Evolutionary conservation across 2,113 vertebrate genomes (phyloP), one percentile per base, ranked within the genome.

Genomic region (Brachyhypopomus gauderio): DNA sequence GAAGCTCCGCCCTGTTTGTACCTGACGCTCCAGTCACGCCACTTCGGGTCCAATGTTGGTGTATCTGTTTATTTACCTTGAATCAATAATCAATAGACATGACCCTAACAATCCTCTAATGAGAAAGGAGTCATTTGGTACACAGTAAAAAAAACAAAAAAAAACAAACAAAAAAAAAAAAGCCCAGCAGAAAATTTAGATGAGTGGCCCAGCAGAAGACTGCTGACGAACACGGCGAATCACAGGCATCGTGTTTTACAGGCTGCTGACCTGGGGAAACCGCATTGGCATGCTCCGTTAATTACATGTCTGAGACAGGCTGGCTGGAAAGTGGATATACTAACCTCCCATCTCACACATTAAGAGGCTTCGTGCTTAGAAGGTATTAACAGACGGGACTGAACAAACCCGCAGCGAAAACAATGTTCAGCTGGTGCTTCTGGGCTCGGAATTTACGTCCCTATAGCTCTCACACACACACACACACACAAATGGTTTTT

Each of bases 331-430:
- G 55, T 60, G 36, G 60, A 82, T 75, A 62, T 41, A 77, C 80
- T 82, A 72, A 82, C 74, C 80, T 82, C 80, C 80, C 71, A 64
- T 77, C 80, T 77, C 66, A 72, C 80, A 72, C 70, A 63, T 82
- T 82, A 82, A 75, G 56, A 76, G 80, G 74, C 74, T 62, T 82
- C 52, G 64, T 72, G 74, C 74, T 72, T 60, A 52, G 80, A n/a
- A 58, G 80, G 48, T 67, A 75, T 22, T 58, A 63, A 45, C 41
- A 9, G 45, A 14, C 30, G 30, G 30, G 30, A 30, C 30, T 30
- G 30, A 30, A 30, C 30, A 30, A 30, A 30, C 2, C 45, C 45
- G 9, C 11, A 14, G 12, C 45, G 12, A 11, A 52, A 14, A 52
- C 45, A 14, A 52, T 14, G 45, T 52, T 52, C 45, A 60, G 3